Base-by-base conservation (phyloP, 1,140 invertebrate species). In the Venustaconcha ellipsiformis region DNA sequence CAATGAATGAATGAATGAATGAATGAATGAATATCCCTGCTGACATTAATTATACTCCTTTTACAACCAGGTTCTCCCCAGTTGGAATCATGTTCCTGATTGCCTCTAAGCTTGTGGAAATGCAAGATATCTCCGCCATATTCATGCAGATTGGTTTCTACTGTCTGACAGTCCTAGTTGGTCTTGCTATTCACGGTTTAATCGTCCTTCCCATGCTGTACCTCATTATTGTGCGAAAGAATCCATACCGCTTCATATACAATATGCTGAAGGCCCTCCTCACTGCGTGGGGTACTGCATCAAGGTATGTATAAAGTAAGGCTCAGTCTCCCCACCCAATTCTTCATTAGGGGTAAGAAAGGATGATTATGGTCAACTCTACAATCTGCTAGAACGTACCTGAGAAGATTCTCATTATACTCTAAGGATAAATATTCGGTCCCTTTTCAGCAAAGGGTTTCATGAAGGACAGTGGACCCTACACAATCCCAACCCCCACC, bases 61-160 rank as follows among this genome's bases (percentile, higher is more conserved):
- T 68, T 65, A 20, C 70, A 57, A 65, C 14, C 67, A 86, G 96
- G 95, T 91, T 97, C 73, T 98, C 96, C 37, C 97, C 97, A 0
- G 89, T 98, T 37, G 96, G 97, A 75, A 96, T 99, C 1, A 93
- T 95, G 70, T 98, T 97, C 89, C 91, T 99, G 60, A 95, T 98
- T 64, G 93, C 95, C 13, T 93, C 94, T 55, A 96, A 98, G 88
- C 93, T 98, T 68, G 91, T 98, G 83, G 95, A 95, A 84, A 97
- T 97, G 85, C 92, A 94, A 6, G 94, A 96, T 74, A 81, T 83
- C 20, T 80, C 17, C 1, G 74, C 75, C 6, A 78, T 84, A 37
- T 80, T 89, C 59, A 67, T 73, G 26, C 81, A 84, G 70, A 76
- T 90, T 0, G 86, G 83, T 0, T 83, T 84, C 72, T 90, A 89